Evolutionary conservation across 2,797 vertebrate genomes (phyloP).

Genomic region (Myotis myotis): DNA sequence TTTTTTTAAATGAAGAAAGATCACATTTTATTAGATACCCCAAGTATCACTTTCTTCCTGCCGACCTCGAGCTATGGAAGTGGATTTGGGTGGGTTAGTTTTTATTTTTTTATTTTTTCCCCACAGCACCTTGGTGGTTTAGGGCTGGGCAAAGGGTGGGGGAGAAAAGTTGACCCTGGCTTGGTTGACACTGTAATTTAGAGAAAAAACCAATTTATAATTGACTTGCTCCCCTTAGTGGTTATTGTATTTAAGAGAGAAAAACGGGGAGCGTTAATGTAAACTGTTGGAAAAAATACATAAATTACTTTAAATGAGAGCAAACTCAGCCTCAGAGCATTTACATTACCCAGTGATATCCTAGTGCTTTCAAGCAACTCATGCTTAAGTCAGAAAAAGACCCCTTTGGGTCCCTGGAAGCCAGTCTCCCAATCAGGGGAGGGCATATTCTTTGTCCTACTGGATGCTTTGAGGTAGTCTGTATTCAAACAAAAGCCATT

Average conservation of each 20-base stretch:
- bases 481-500: neutral
- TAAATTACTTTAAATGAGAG: neutral
- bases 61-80: neutral
- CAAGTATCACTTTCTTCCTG: neutral
- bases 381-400: neutral
- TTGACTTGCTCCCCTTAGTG: neutral
- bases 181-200: neutral
- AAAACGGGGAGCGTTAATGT: neutral
- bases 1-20: no score
- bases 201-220: neutral
- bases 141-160: neutral
- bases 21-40: neutral
- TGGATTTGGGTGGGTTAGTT: neutral
- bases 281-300: constrained; percentile 20
- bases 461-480: neutral
- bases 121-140: no score
- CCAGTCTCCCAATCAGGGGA: neutral
- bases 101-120: neutral
- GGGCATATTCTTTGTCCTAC: neutral
- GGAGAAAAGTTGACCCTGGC: neutral
- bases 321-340: neutral
- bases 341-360: neutral
- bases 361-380: neutral
- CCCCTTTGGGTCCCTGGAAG: neutral
- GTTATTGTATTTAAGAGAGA: neutral